These are phyloP conservation scores for Sebastes cheni DNA, from an alignment of 2,797 vertebrate species.

Conservation along the genomic window DNA sequence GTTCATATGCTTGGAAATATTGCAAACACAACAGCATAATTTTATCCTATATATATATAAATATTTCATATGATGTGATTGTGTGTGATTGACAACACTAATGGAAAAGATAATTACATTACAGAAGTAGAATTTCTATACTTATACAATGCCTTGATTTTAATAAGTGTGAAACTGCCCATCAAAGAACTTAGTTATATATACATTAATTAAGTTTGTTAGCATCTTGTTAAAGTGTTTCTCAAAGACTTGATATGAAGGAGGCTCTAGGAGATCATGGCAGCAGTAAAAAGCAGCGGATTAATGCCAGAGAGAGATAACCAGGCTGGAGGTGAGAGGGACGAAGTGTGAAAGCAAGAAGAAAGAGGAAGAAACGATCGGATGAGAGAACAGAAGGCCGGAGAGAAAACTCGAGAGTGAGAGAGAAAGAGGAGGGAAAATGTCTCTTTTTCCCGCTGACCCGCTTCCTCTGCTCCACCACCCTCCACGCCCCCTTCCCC, in stretches of 20 bases:
- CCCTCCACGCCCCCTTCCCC: constrained; percentile 72
- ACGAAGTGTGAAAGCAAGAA: constrained; percentile 25
- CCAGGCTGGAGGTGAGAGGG: constrained; percentile 3
- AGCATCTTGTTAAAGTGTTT: background rate
- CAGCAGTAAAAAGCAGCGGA: background rate
- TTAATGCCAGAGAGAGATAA: background rate
- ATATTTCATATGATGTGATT: background rate
- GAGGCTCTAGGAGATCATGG: background rate
- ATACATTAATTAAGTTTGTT: background rate
- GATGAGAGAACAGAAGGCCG: constrained; percentile 43
- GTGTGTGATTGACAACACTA: background rate
- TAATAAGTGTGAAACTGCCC: background rate
- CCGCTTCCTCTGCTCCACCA: constrained; percentile 63
- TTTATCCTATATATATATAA: too few species aligned
- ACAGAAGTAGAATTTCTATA: background rate
- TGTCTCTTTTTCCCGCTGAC: constrained; percentile 62
- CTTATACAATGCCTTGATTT: background rate
- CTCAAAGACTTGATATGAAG: background rate
- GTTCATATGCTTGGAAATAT: background rate
- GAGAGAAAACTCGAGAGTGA: constrained; percentile 30
- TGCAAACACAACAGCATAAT: background rate
- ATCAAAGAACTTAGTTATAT: background rate
- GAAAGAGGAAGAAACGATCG: constrained; percentile 14
- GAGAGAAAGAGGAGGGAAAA: constrained; percentile 47
- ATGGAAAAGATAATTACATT: background rate